phyloP scores from a whole-genome alignment of 2,113 vertebrate genomes.

The Petromus typicus region DNA sequence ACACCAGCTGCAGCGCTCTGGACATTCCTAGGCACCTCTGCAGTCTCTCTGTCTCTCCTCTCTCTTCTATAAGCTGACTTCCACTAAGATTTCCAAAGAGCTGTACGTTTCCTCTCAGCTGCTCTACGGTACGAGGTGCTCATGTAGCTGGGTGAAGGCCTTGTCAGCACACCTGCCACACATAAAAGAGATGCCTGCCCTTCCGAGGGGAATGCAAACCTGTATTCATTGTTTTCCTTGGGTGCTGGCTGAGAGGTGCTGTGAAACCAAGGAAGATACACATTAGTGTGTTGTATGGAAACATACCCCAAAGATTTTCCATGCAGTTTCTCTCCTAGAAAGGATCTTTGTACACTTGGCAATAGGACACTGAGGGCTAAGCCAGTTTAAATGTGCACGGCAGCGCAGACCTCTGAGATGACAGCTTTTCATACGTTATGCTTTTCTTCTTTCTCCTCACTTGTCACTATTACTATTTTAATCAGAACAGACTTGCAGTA shows the following conservation, averaged over 20 bases:
- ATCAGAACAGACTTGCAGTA: neutral
- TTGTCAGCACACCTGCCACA: neutral
- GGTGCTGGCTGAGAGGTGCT: neutral
- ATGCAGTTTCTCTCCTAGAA: neutral
- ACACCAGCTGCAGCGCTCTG: neutral
- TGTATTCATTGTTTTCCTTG: neutral
- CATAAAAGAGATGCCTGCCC: neutral
- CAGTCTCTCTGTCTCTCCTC: neutral
- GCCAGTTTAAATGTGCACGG: neutral
- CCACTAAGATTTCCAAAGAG: neutral
- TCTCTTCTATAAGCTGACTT: neutral
- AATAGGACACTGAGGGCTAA: neutral
- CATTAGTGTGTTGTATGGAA: neutral
- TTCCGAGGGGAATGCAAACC: neutral
- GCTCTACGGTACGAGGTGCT: neutral
- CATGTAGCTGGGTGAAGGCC: slow-evolving; percentile 21
- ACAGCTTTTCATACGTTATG: neutral
- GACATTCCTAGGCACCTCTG: neutral
- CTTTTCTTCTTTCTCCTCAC: neutral
- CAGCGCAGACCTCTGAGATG: neutral
- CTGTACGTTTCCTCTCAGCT: neutral
- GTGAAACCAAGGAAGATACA: neutral
- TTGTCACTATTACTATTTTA: neutral
- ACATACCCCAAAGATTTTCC: neutral
- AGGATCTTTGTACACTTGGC: slow-evolving; percentile 2